Conservation (phyloP, 2,797 vertebrate species). For the Microhierax caerulescens region DNA sequence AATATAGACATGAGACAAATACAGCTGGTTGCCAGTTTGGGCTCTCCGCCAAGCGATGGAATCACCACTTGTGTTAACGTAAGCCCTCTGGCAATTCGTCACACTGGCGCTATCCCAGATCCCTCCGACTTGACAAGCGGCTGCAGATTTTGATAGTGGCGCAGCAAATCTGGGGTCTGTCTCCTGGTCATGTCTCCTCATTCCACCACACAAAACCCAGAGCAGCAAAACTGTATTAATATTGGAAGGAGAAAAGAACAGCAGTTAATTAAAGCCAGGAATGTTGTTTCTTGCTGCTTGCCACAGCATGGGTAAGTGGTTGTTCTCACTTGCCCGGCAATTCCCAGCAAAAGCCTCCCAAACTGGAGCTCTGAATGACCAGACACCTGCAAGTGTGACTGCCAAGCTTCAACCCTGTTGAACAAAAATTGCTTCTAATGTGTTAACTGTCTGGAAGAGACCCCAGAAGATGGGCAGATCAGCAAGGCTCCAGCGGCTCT, state of each 20-base stretch:
- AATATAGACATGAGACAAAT: constrained; percentile 62
- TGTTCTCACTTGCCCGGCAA: rapidly evolving
- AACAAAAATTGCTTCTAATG: constrained; percentile 28
- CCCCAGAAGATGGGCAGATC: not conserved
- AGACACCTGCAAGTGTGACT: not conserved
- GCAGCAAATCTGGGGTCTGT: not conserved
- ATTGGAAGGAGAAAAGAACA: not conserved
- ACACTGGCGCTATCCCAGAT: constrained; percentile 37
- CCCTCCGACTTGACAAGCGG: not conserved
- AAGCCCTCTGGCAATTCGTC: constrained; percentile 54
- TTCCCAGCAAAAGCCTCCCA: not conserved
- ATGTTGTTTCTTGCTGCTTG: not conserved
- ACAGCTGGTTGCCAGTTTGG: constrained; percentile 38
- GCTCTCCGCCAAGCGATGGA: constrained; percentile 44
- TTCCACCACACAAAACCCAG: not conserved
- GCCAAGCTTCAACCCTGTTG: not conserved
- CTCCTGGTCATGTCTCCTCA: not conserved
- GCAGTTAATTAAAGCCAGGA: not conserved
- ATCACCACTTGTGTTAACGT: constrained; percentile 44
- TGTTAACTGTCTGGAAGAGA: constrained; percentile 58
- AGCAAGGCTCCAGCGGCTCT: not conserved
- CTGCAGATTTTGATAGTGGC: not conserved
- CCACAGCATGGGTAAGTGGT: not conserved
- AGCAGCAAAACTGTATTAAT: not conserved
- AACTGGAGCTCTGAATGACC: not conserved